These are phyloP conservation scores for Chydorus sphaericus DNA, from an alignment of 2,888 invertebrate genomes.

Conservation along the genomic window DNA sequence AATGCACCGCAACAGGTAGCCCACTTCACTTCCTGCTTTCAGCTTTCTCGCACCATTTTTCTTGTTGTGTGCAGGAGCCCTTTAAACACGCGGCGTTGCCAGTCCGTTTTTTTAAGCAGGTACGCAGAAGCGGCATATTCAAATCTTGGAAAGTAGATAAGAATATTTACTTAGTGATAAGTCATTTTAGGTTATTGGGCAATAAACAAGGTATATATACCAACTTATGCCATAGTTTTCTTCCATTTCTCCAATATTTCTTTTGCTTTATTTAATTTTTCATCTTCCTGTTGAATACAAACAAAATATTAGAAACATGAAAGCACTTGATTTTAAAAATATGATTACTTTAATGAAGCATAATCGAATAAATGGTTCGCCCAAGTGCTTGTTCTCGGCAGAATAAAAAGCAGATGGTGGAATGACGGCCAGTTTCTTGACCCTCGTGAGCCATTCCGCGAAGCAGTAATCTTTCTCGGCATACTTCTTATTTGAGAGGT, in stretches of 20 bases:
- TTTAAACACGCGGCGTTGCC: slow-evolving; percentile 1
- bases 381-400: slow-evolving; percentile 56
- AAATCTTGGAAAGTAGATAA: neutral
- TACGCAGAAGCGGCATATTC: neutral
- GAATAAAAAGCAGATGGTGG: slow-evolving; percentile 91
- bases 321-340: neutral
- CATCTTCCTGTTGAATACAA: slow-evolving; percentile 43
- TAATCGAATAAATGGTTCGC: slow-evolving; percentile 74
- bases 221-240: slow-evolving; percentile 15
- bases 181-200: too few species aligned
- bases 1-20: slow-evolving; percentile 8
- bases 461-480: slow-evolving; percentile 74
- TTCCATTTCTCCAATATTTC: slow-evolving; percentile 48
- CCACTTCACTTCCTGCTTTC: slow-evolving; percentile 5
- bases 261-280: slow-evolving; percentile 48
- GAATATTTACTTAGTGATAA: too few species aligned
- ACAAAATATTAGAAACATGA: neutral
- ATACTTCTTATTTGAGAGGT: slow-evolving; percentile 52
- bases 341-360: slow-evolving; percentile 75
- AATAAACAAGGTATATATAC: too few species aligned
- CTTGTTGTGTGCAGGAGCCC: neutral
- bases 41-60: slow-evolving; percentile 5
- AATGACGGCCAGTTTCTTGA: slow-evolving; percentile 80
- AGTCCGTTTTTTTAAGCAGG: neutral
- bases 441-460: slow-evolving; percentile 89